phyloP scores from a whole-genome alignment of 2,888 invertebrate genomes.

The Melanophora roralis region DNA sequence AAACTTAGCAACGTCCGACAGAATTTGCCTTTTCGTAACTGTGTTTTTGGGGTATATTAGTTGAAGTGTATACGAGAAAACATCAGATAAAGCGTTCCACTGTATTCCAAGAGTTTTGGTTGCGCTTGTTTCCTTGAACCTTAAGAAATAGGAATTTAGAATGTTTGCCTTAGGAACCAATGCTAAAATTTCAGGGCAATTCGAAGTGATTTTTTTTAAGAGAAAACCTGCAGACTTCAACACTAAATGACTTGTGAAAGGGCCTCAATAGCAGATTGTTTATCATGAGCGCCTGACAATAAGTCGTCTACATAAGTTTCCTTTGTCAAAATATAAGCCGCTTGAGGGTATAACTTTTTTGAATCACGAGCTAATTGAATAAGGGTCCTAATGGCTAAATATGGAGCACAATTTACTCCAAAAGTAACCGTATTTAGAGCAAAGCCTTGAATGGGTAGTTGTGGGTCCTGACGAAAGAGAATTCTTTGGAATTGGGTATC shows the following conservation, averaged over 20 bases:
- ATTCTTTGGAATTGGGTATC: slow-evolving; percentile 57
- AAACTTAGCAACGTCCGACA: not conserved
- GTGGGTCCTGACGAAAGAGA: slow-evolving; percentile 28
- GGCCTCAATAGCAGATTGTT: not conserved
- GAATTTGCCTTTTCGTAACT: not conserved
- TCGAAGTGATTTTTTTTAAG: not conserved
- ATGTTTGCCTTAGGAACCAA: not conserved
- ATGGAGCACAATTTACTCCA: slow-evolving; percentile 6
- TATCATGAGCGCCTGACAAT: not conserved
- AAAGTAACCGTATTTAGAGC: slow-evolving; percentile 55
- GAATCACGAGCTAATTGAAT: not conserved
- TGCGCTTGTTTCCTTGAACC: slow-evolving; percentile 14
- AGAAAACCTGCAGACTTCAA: not conserved
- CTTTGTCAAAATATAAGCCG: not conserved
- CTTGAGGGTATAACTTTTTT: not conserved
- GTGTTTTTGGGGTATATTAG: too few relatives aligned
- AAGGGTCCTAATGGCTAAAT: slow-evolving; percentile 15
- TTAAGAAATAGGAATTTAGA: slow-evolving; percentile 9
- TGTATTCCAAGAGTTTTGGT: slow-evolving; percentile 36
- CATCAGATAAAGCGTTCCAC: slow-evolving; percentile 24
- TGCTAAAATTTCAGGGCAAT: too few relatives aligned
- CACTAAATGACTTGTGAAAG: not conserved
- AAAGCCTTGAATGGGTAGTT: slow-evolving; percentile 20
- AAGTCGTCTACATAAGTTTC: not conserved
- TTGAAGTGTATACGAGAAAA: slow-evolving; percentile 9